phyloP scores from a whole-genome alignment of 2,113 vertebrate genomes.

The Anarrhichthys ocellatus region DNA sequence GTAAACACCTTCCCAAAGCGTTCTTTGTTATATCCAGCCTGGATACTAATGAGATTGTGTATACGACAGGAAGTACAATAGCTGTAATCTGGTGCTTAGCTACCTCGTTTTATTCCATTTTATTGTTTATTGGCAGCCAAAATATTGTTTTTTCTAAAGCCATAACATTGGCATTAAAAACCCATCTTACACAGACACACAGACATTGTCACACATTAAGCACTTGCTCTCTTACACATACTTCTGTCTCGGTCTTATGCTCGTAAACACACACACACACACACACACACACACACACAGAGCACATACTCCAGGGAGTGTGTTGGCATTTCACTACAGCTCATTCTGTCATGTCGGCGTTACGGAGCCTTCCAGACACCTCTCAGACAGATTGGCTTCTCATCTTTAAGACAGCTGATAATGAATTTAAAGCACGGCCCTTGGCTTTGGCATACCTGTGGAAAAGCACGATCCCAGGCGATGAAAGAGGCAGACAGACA shows the following conservation, averaged over 20 bases:
- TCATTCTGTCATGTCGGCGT: conserved; percentile 68
- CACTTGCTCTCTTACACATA: conserved; percentile 34
- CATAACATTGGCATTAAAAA: conserved; percentile 61
- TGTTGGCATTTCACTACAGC: conserved; percentile 70
- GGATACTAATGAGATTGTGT: conserved; percentile 10
- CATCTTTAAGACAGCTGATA: conserved; percentile 79
- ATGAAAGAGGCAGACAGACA: conserved; percentile 71
- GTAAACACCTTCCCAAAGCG: background rate
- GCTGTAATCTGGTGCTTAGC: conserved; percentile 41
- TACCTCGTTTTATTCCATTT: conserved; percentile 37
- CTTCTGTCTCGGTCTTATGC: conserved; percentile 17
- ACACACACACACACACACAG: conserved; percentile 27
- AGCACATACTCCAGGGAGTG: conserved; percentile 56
- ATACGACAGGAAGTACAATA: conserved; percentile 33
- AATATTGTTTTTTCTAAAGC: conserved; percentile 48
- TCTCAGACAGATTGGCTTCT: conserved; percentile 82
- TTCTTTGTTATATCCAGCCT: background rate
- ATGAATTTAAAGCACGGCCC: conserved; percentile 78
- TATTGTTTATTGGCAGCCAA: conserved; percentile 53
- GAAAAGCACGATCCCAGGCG: conserved; percentile 67
- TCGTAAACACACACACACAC: conserved; percentile 23
- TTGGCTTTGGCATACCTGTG: conserved; percentile 73
- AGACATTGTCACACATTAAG: conserved; percentile 40
- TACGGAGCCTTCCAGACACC: conserved; percentile 71
- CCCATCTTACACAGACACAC: conserved; percentile 50